Evolutionary conservation across 1,140 invertebrate genomes (phyloP).

Genomic region (Palaemon carinicauda): DNA sequence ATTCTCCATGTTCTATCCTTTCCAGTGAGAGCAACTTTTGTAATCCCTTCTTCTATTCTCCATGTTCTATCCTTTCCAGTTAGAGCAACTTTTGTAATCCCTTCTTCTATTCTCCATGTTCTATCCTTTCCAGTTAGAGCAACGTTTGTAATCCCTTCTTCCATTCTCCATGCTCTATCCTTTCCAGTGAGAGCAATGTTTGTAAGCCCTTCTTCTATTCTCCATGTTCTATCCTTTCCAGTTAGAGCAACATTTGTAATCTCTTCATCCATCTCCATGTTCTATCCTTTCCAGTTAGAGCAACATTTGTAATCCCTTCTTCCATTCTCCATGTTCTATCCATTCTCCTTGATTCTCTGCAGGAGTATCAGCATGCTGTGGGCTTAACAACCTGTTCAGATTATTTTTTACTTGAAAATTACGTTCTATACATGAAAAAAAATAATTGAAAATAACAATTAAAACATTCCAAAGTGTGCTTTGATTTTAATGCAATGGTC

Average conservation of each 20-base stretch:
- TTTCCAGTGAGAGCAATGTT: too few relatives aligned
- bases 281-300: background rate
- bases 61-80: too few relatives aligned
- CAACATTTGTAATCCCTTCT: too few relatives aligned
- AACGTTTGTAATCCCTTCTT: background rate
- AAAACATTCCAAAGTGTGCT: too few relatives aligned
- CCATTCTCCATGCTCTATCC: background rate
- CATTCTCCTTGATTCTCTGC: background rate
- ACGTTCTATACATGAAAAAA: too few relatives aligned
- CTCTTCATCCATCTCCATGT: background rate
- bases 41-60: too few relatives aligned
- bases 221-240: background rate
- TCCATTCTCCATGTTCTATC: too few relatives aligned
- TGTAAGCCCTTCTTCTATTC: background rate
- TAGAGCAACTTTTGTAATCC: background rate
- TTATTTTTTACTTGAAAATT: too few relatives aligned
- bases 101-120: background rate
- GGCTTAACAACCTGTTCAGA: background rate
- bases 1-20: background rate
- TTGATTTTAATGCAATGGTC: too few relatives aligned
- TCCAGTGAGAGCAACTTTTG: too few relatives aligned
- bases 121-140: background rate
- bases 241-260: background rate
- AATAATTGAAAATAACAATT: too few relatives aligned
- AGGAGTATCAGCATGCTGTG: too few relatives aligned